phyloP scores from a whole-genome alignment of 2,888 invertebrate species.

The Hymenopus coronatus region DNA sequence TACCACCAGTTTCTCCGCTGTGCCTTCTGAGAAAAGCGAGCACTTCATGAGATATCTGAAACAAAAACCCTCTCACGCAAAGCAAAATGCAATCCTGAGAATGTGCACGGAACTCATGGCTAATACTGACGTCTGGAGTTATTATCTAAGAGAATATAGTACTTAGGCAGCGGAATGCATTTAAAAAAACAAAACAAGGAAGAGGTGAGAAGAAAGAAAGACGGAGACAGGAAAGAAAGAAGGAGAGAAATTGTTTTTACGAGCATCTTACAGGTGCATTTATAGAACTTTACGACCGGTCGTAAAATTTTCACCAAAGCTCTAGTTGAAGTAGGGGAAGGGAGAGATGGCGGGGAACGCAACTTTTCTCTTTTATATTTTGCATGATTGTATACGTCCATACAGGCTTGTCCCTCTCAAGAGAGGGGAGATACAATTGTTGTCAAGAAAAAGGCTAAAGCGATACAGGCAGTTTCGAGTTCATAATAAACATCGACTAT shows the following conservation, averaged over 20 bases:
- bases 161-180: constrained; percentile 6
- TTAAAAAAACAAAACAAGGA: background rate
- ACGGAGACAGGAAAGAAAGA: background rate
- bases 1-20: background rate
- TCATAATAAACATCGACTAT: background rate
- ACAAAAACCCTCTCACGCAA: background rate
- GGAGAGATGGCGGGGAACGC: background rate
- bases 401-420: background rate
- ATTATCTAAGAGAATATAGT: background rate
- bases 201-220: background rate
- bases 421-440: background rate
- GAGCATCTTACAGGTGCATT: constrained; percentile 32
- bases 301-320: constrained; percentile 31
- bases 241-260: constrained; percentile 25
- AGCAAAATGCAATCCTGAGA: background rate
- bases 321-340: background rate
- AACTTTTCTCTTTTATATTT: constrained; percentile 3
- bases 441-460: background rate
- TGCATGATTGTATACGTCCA: constrained; percentile 7
- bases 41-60: background rate
- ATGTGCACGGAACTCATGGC: background rate
- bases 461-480: background rate
- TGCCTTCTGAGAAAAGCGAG: background rate
- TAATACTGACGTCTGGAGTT: background rate
- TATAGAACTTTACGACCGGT: constrained; percentile 30